phyloP scores from a whole-genome alignment of 1,140 invertebrate genomes.

The Battus philenor region DNA sequence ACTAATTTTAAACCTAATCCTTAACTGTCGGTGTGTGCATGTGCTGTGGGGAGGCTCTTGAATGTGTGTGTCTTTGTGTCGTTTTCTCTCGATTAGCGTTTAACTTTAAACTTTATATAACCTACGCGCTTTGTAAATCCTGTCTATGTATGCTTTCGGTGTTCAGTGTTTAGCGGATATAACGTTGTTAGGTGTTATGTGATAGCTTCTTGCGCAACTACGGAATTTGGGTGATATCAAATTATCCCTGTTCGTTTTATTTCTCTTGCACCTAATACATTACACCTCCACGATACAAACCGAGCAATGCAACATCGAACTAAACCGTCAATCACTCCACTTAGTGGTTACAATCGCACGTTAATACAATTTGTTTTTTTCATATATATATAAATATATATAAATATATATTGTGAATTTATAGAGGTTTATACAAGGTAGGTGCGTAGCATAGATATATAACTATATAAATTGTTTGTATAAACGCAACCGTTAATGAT shows the following conservation, averaged over 20 bases:
- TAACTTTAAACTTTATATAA: slow-evolving; percentile 22
- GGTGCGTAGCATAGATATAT: slow-evolving; percentile 63
- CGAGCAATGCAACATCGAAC: slow-evolving; percentile 8
- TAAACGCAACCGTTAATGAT: slow-evolving; percentile 35
- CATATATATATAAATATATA: too few species aligned
- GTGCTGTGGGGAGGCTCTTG: slow-evolving; percentile 46
- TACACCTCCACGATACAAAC: slow-evolving; percentile 7
- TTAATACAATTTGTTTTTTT: slow-evolving; percentile 13
- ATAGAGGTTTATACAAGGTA: slow-evolving; percentile 74
- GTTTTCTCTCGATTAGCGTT: slow-evolving; percentile 55
- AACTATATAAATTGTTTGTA: slow-evolving; percentile 53
- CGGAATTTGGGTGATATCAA: slow-evolving; percentile 74
- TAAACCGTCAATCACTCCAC: slow-evolving; percentile 18
- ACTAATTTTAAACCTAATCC: slow-evolving; percentile 58
- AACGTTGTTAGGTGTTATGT: slow-evolving; percentile 39
- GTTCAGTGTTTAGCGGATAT: slow-evolving; percentile 55
- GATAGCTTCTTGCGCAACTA: slow-evolving; percentile 52
- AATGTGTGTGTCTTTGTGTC: slow-evolving; percentile 46
- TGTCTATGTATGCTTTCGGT: slow-evolving; percentile 62
- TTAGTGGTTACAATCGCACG: background rate
- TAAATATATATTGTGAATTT: slow-evolving; percentile 61
- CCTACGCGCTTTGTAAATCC: slow-evolving; percentile 42
- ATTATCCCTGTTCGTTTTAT: slow-evolving; percentile 34
- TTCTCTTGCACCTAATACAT: slow-evolving; percentile 7
- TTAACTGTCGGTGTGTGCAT: slow-evolving; percentile 35